These are phyloP conservation scores for Sebastes matsubarae DNA, from an alignment of 2,797 vertebrate genomes.

Conservation along the genomic window DNA sequence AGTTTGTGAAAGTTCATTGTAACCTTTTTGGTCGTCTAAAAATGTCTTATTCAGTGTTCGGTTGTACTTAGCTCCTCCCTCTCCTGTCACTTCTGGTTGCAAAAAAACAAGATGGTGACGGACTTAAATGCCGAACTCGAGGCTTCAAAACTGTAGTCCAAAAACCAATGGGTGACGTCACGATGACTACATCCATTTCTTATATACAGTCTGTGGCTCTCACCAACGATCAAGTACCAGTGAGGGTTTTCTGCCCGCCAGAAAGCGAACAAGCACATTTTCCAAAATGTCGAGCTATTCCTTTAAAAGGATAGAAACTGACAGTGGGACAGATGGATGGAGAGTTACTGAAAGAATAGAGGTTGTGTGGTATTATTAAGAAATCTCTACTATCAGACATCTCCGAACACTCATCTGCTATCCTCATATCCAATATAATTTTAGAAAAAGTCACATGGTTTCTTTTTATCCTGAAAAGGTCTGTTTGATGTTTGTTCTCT, in stretches of 20 bases:
- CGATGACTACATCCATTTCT: background rate
- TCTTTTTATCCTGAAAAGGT: background rate
- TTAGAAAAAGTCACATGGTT: constrained; percentile 5
- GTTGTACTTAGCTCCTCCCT: too few relatives aligned
- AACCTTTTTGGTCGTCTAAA: too few relatives aligned
- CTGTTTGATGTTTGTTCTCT: background rate
- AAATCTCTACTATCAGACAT: background rate
- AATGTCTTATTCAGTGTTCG: too few relatives aligned
- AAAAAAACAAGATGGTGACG: background rate
- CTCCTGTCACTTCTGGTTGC: too few relatives aligned
- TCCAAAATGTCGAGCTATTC: background rate
- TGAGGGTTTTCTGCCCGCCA: background rate
- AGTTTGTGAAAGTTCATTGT: too few relatives aligned
- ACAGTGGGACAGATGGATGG: background rate
- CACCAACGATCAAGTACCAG: background rate
- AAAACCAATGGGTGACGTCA: background rate
- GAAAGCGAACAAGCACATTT: background rate
- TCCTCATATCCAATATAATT: background rate
- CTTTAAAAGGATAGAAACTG: background rate
- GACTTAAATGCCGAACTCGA: background rate
- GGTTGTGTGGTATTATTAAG: background rate
- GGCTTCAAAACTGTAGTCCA: background rate
- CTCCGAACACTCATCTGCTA: background rate
- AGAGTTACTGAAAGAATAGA: background rate
- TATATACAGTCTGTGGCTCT: background rate